Evolutionary conservation across 1,140 invertebrate genomes (phyloP).

Genomic region (Battus philenor): DNA sequence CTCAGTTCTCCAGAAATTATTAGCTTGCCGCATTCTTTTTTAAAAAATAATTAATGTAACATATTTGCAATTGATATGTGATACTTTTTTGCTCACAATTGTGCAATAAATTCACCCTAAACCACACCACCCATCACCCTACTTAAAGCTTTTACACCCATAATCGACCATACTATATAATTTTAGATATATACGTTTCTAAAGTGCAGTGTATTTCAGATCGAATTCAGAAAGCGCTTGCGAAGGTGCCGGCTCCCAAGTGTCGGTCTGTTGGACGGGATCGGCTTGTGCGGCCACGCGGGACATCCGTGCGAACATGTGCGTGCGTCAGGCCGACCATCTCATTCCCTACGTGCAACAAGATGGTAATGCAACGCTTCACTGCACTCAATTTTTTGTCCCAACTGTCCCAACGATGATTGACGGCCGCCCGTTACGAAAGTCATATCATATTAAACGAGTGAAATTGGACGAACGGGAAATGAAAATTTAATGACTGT

Average conservation of each 20-base stretch:
- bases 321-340: constrained; percentile 37
- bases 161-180: too few species aligned
- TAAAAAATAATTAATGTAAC: too few species aligned
- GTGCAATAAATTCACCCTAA: too few species aligned
- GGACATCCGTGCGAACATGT: constrained; percentile 49
- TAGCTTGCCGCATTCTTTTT: too few species aligned
- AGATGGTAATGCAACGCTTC: constrained; percentile 30
- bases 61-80: too few species aligned
- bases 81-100: too few species aligned
- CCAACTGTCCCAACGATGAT: constrained; percentile 10
- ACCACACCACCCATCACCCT: too few species aligned
- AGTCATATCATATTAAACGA: constrained; percentile 1
- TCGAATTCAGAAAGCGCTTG: constrained; percentile 47
- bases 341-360: constrained; percentile 51
- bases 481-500: constrained; percentile 1
- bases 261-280: constrained; percentile 53
- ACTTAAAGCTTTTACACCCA: too few species aligned
- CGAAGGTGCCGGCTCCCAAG: constrained; percentile 56
- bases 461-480: background rate
- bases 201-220: too few species aligned
- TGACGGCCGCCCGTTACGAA: constrained; percentile 4
- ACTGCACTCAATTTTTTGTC: background rate
- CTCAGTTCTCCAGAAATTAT: too few species aligned
- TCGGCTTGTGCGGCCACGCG: constrained; percentile 34
- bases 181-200: too few species aligned